Base-by-base conservation (phyloP, 2,797 vertebrate genomes). In the Pantherophis vulpinus region DNA sequence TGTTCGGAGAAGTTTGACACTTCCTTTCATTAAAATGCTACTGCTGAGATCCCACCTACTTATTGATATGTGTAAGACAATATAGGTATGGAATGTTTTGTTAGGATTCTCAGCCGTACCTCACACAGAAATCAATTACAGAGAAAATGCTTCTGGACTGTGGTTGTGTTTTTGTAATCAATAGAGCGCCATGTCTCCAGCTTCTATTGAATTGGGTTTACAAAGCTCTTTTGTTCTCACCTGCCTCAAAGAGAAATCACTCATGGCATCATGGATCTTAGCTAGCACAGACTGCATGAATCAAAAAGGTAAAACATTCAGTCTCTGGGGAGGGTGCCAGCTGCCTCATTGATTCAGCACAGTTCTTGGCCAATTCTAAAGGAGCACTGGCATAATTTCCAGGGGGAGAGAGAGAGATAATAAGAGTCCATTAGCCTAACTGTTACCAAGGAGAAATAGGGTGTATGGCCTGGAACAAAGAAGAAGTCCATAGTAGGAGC, bases 221-320 rank as follows among this genome's bases (percentile, higher is more conserved):
- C 97, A 98, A 97, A 98, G 97, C 96, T 90, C 96, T 97, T 97
- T 98, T 98, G 96, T 98, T 97, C 96, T 98, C 97, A 98, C 97
- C 97, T 98, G 97, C 96, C 96, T 94, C 96, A 97, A 97, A 92
- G 93, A 98, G 98, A 98, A 98, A 97, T 97, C 97, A 97, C 97
- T 98, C 95, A 93, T 87, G 54, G 96, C 96, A 96, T 97, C 97
- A 97, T 96, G 96, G 94, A 97, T 97, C 96, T 96, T 94, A 91
- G 95, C 95, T 96, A 94, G 93, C 66, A 14, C 95, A 91, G 96
- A 91, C 95, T 91, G 96, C 95, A 96, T 98, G 97, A 96, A 98
- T 98, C 97, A 97, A 97, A 98, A 97, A 98, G 97, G 97, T 97
- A 97, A 97, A 97, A 95, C 0, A n/a, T 86, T 90, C 92, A 93